A percentile compares a stretch with the other conserved stretches of the same genome.
These are phyloP conservation scores for Paedocypris sp. DNA, from an alignment of 2,113 vertebrate genomes.

Conservation along the genomic window DNA sequence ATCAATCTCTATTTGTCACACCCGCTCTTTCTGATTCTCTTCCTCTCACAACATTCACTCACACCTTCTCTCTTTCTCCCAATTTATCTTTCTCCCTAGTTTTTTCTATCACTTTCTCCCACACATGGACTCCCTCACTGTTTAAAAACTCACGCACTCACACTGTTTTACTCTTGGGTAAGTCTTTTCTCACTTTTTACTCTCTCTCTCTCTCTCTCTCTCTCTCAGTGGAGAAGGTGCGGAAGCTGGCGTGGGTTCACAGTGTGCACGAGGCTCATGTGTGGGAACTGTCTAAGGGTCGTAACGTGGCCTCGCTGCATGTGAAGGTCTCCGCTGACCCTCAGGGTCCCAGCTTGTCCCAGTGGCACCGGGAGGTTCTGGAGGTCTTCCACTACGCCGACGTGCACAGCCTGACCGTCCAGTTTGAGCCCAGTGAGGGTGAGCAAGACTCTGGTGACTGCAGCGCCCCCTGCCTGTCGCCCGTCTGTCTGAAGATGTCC, in stretches of 20 bases:
- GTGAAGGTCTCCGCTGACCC: conserved; percentile 54
- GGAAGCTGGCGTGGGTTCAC: conserved; percentile 50
- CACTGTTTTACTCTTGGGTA: no score
- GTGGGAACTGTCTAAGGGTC: conserved; percentile 67
- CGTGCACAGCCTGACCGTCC: conserved; percentile 71
- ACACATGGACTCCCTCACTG: no score
- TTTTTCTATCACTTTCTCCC: no score
- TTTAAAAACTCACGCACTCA: background rate
- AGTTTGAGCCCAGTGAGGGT: conserved; percentile 55
- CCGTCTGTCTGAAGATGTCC: conserved; percentile 50
- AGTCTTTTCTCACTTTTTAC: no score
- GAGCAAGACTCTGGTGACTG: conserved; percentile 48
- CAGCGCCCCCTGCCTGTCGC: conserved; percentile 57
- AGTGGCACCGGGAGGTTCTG: conserved; percentile 51
- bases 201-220: background rate
- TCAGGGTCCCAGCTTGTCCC: conserved; percentile 22
- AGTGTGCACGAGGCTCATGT: conserved; percentile 70
- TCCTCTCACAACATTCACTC: no score
- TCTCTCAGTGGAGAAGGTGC: conserved; percentile 55
- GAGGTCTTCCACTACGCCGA: conserved; percentile 64
- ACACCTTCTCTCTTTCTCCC: no score
- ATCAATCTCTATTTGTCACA: no score
- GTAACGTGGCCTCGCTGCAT: conserved; percentile 70
- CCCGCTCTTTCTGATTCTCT: no score
- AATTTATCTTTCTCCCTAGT: no score